Evolutionary conservation across 2,797 vertebrate genomes (phyloP), one percentile per base, ranked within the genome.

Genomic region (Sarcoramphus papa): DNA sequence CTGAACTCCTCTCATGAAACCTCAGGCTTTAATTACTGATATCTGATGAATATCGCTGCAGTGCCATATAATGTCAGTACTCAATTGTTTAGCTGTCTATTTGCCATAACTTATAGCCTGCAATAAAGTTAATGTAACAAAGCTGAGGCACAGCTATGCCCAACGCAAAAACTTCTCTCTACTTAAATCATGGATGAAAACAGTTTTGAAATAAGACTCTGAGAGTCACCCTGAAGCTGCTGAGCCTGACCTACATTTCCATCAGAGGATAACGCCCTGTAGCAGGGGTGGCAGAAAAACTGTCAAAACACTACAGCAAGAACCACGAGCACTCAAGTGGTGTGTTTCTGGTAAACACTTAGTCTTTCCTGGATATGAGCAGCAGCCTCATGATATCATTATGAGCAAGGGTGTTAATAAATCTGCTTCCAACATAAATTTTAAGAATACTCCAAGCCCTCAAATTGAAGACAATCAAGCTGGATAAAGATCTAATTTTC

Each of bases 191-290:
- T 6, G 24, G 31, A 31, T 63, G 47, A 89, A 86, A 90, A 23
- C 24, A 76, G 30, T 65, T 85, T 56, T 51, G 35, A 77, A 92
- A 19, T 23, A 90, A 63, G 47, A 63, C 35, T 35, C 2, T 20
- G 18, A 53, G 54, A 70, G 45, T 48, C 89, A 79, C 35, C 33
- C 47, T 14, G 13, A 89, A 94, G 59, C 43, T 74, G 37, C 68
- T 41, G 81, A 90, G 37, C 28, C n/a, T 85, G 81, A 93, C 84
- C 86, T 94, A 90, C 62, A 86, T 91, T 92, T 90, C 84, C 53
- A 60, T 12, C 35, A 53, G 87, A 85, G 27, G 51, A 45, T 40
- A 89, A 89, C 2, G 1, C 41, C 64, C 81, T 51, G 45, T 9
- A n/a, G 84, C 64, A 85, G 50, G 30, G 53, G 22, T 57, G 45